Percentiles rank a stretch among this genome's conserved stretches.
Conservation (phyloP, 1,140 invertebrate genomes). For the Sarcophaga bullata region DNA sequence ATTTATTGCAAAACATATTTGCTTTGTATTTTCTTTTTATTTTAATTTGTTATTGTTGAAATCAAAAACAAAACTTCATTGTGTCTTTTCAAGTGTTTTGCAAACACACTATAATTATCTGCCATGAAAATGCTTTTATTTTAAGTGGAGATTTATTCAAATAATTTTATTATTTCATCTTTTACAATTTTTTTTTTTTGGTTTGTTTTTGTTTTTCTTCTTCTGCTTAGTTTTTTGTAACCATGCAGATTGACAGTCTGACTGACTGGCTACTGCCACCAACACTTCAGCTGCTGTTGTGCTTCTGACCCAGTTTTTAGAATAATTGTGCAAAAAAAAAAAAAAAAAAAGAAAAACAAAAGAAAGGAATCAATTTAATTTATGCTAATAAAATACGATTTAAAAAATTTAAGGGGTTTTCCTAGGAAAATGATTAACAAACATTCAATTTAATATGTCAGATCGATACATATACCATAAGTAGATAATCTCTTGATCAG, state of each 20-base stretch:
- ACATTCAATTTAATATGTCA: too few relatives aligned
- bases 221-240: too few relatives aligned
- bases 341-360: too few relatives aligned
- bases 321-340: not conserved
- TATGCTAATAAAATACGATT: too few relatives aligned
- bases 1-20: too few relatives aligned
- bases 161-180: slow-evolving; percentile 14
- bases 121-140: not conserved
- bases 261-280: not conserved
- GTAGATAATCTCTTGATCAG: too few relatives aligned
- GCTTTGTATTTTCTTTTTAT: too few relatives aligned
- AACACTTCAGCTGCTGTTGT: not conserved
- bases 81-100: slow-evolving; percentile 31
- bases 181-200: not conserved
- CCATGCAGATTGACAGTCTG: not conserved
- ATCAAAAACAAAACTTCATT: not conserved
- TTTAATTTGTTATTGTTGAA: too few relatives aligned
- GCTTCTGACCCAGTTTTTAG: not conserved
- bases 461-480: too few relatives aligned
- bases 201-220: not conserved
- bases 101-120: slow-evolving; percentile 35
- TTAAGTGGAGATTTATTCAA: slow-evolving; percentile 29
- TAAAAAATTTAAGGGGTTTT: too few relatives aligned
- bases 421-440: too few relatives aligned
- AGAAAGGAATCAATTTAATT: too few relatives aligned